Base-by-base conservation (phyloP, 1,140 invertebrate species). In the Ceratoteleas bidentatus region DNA sequence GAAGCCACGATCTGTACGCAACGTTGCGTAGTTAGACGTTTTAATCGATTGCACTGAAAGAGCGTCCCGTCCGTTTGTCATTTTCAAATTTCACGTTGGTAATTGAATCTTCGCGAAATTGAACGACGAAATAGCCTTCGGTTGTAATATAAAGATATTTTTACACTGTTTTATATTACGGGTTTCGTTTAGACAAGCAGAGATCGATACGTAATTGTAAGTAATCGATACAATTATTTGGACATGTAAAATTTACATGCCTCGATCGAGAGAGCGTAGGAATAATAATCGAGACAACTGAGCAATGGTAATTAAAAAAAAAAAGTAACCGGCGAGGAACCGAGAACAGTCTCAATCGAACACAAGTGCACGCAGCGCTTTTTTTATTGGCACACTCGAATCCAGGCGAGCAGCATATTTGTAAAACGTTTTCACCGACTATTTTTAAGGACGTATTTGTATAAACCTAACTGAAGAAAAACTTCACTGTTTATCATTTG, bases 121-220 rank as follows among this genome's bases (percentile, higher is more conserved):
- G 24, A 70, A 40, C 34, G 13, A 47, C 14, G n/a, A 36, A 15
- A 38, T 52, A 74, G 50, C 16, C 69, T 74, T 65, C 70, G 53
- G 70, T 65, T 74, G 70, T 74, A 74, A 69, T 45, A 64, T 64
- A 69, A 77, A 64, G 7, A 70, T 77, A 77, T 77, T 77, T 77
- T 77, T 77, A 77, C 74, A 77, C 70, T 74, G 24, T 77, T 77
- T 78, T 78, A 60, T 70, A 78, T 78, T 78, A 78, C 38, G 47
- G 11, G 58, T 78, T 78, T 78, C 38, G 53, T 78, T 78, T 72
- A 60, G 38, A 72, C 36, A 65, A 64, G 38, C 58, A 61, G 66
- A 79, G 75, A 79, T 79, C 75, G 66, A 79, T 79, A 65, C 60
- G n/a, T 65, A 60, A 65, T 47, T 79, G 53, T 79, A 72, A 50